Conservation (phyloP, 2,888 invertebrate genomes). For the Eucera pruinosa region DNA sequence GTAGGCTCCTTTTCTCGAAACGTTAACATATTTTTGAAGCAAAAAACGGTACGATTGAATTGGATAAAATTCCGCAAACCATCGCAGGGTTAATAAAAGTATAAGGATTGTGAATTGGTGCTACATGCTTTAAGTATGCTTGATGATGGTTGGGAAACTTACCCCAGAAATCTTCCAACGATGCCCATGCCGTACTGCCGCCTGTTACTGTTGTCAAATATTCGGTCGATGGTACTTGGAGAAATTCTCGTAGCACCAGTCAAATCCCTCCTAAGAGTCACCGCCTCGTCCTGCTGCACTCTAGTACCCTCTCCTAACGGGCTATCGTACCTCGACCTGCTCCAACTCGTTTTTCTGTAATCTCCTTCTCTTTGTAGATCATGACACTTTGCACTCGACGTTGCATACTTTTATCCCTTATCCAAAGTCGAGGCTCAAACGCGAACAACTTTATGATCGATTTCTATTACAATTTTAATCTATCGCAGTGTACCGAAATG, state of each 20-base stretch:
- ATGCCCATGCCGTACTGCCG: conserved; percentile 94
- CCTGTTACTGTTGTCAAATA: conserved; percentile 95
- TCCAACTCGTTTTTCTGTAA: conserved; percentile 81
- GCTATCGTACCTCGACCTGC: conserved; percentile 76
- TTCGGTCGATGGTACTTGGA: conserved; percentile 92
- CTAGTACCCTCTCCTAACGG: conserved; percentile 59
- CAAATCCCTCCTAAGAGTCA: conserved; percentile 76
- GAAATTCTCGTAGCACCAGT: conserved; percentile 90
- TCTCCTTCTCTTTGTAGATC: conserved; percentile 66
- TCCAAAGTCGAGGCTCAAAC: conserved; percentile 31
- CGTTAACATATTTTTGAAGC: too few species aligned
- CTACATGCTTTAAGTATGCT: too few species aligned
- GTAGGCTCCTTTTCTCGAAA: too few species aligned
- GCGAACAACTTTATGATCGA: neutral
- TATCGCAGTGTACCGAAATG: neutral
- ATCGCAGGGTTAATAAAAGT: too few species aligned
- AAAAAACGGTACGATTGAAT: too few species aligned
- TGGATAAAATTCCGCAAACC: too few species aligned
- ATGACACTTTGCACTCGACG: conserved; percentile 41
- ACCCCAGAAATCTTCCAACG: conserved; percentile 92
- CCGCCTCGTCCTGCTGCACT: conserved; percentile 71
- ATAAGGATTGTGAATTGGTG: too few species aligned
- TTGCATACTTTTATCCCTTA: conserved; percentile 5
- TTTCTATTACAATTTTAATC: neutral
- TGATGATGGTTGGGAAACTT: conserved; percentile 73